Evolutionary conservation across 92 coral and sea anemone genomes (phyloP).

Genomic region (Siderastrea radians): DNA sequence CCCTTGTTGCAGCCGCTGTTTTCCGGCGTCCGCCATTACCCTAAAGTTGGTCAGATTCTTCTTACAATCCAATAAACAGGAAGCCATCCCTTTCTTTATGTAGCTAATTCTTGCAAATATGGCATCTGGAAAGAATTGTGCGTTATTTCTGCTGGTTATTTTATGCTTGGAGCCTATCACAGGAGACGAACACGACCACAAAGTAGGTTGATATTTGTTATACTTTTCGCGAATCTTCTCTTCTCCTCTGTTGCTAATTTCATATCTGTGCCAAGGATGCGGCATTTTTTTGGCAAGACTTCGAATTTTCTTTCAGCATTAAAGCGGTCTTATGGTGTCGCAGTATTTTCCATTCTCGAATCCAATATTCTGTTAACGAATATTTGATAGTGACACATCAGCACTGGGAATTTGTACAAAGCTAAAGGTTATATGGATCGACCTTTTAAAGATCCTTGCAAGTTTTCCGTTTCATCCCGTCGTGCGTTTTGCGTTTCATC

Average conservation of each 20-base stretch:
- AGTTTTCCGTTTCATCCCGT: neutral
- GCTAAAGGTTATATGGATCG: neutral
- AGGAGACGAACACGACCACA: constrained; percentile 99
- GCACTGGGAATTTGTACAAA: neutral
- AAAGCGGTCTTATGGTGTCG: neutral
- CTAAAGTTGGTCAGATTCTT: constrained; percentile 37
- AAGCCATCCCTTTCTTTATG: constrained; percentile 67
- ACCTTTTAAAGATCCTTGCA: neutral
- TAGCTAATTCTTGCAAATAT: constrained; percentile 53
- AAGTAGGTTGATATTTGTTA: constrained; percentile 72
- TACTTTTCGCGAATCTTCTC: neutral
- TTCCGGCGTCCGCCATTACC: constrained; percentile 87
- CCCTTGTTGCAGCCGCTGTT: constrained; percentile 80
- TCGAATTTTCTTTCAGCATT: neutral
- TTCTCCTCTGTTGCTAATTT: neutral
- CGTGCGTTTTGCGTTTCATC: neutral
- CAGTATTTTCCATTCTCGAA: neutral
- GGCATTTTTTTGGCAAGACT: neutral
- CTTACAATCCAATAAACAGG: constrained; percentile 63
- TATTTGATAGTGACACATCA: constrained; percentile 22
- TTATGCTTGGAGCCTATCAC: constrained; percentile 61
- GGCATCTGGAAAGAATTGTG: constrained; percentile 64
- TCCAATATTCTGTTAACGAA: neutral
- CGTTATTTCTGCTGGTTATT: constrained; percentile 75
- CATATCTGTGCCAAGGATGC: too few relatives aligned